A percentile compares a stretch with the other conserved stretches of the same genome.
Evolutionary conservation across 2,113 vertebrate species (phyloP).

Genomic region (Phalacrocorax pelagicus): DNA sequence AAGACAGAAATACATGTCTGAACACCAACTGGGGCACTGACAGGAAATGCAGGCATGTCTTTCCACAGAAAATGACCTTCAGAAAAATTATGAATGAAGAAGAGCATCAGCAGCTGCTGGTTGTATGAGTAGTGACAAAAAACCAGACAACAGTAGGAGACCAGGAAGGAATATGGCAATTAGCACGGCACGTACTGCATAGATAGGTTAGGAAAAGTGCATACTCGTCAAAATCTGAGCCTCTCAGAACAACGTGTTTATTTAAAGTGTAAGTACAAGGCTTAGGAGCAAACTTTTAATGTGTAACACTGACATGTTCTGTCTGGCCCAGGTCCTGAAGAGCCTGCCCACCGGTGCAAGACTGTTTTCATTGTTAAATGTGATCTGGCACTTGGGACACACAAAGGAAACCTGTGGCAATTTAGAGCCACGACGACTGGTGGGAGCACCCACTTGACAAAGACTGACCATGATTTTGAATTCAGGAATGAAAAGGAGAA

Average conservation of each 20-base stretch:
- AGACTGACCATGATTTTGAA: fast-evolving
- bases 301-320: background rate
- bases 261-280: background rate
- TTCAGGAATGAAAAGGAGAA: background rate
- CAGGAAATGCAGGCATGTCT: background rate
- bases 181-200: background rate
- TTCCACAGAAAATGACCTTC: background rate
- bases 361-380: background rate
- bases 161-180: background rate
- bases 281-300: background rate
- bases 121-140: background rate
- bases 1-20: background rate
- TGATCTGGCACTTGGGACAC: background rate
- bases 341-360: background rate
- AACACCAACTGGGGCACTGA: background rate
- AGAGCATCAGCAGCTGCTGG: background rate
- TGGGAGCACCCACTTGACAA: background rate
- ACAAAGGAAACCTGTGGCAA: background rate
- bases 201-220: background rate
- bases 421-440: background rate
- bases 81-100: background rate
- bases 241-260: background rate
- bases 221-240: background rate
- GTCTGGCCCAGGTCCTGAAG: background rate
- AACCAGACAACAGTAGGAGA: background rate